phyloP scores from a whole-genome alignment of 2,888 invertebrate genomes.

The Drosophila neotestacea region DNA sequence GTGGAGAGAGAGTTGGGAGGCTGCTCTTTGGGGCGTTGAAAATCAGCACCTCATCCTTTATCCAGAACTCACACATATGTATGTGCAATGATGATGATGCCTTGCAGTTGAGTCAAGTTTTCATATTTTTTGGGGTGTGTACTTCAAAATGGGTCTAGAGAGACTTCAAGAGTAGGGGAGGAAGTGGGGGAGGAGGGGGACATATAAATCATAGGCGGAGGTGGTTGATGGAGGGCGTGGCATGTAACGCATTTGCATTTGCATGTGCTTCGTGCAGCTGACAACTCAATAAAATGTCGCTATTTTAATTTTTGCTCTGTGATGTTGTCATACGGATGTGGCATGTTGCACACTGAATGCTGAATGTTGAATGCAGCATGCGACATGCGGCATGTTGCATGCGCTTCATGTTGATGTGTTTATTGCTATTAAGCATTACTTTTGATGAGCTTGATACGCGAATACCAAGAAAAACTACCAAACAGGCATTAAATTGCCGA shows the following conservation, averaged over 20 bases:
- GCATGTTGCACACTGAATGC: constrained; percentile 33
- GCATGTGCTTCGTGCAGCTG: constrained; percentile 69
- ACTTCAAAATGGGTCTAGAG: constrained; percentile 29
- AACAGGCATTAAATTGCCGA: constrained; percentile 10
- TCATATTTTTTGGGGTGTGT: constrained; percentile 69
- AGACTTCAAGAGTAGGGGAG: not conserved
- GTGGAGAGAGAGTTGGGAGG: constrained; percentile 9
- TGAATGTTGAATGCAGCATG: constrained; percentile 42
- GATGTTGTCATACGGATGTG: constrained; percentile 67
- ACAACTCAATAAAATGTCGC: constrained; percentile 80
- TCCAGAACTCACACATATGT: constrained; percentile 32
- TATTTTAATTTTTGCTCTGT: constrained; percentile 58
- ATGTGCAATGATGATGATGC: constrained; percentile 16
- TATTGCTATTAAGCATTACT: constrained; percentile 63
- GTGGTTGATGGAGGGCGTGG: constrained; percentile 52
- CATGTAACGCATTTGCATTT: constrained; percentile 42
- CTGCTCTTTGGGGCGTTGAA: constrained; percentile 65
- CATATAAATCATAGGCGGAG: constrained; percentile 26
- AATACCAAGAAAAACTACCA: constrained; percentile 48
- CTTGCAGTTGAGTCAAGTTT: not conserved
- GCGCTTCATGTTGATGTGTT: constrained; percentile 69
- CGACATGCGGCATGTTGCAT: constrained; percentile 40
- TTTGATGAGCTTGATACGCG: constrained; percentile 46
- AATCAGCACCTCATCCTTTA: constrained; percentile 76
- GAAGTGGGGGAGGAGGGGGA: not conserved